phyloP scores from a whole-genome alignment of 2,797 vertebrate genomes.

The Ataeniobius toweri region DNA sequence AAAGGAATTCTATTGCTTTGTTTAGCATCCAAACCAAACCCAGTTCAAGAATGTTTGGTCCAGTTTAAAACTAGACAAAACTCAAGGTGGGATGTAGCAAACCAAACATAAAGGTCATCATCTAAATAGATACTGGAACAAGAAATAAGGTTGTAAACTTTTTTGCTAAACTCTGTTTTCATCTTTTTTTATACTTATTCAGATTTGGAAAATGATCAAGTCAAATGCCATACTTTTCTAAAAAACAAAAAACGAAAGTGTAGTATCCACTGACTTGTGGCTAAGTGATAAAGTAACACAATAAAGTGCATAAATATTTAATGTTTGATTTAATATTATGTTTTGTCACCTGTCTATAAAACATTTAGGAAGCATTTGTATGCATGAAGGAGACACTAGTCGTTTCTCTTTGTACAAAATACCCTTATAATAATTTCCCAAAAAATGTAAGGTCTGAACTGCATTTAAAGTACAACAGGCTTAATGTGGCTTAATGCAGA shows the following conservation, averaged over 20 bases:
- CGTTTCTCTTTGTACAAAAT: neutral
- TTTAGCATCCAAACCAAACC: neutral
- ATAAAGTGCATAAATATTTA: neutral
- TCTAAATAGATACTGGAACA: neutral
- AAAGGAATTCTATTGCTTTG: too few relatives aligned
- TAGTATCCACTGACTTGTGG: too few relatives aligned
- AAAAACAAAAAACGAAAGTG: neutral
- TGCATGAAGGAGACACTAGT: neutral
- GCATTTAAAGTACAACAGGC: neutral
- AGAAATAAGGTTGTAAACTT: neutral
- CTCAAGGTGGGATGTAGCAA: neutral
- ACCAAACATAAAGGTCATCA: neutral
- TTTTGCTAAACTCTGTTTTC: neutral
- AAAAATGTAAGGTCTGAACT: neutral
- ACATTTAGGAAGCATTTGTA: neutral
- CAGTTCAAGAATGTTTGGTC: neutral
- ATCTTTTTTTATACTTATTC: neutral
- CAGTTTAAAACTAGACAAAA: neutral
- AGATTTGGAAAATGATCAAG: neutral
- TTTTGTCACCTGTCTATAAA: neutral
- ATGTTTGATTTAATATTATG: neutral
- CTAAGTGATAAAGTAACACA: neutral
- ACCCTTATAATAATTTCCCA: neutral
- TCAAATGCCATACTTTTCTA: neutral
- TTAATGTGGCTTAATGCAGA: neutral